phyloP scores from a whole-genome alignment of 2,113 vertebrate genomes.

The Thomomys bottae region DNA sequence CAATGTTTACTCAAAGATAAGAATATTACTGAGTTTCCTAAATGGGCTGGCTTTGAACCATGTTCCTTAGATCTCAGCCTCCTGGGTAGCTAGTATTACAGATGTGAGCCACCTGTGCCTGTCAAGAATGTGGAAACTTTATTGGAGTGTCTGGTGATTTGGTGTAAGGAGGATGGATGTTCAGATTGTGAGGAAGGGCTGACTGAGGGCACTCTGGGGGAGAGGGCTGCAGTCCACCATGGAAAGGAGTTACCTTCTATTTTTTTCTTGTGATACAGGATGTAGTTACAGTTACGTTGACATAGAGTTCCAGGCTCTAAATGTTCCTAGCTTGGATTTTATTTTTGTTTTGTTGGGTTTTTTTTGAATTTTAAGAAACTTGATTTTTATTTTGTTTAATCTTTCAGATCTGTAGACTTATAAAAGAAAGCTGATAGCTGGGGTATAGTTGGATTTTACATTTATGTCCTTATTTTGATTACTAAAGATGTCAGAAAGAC shows the following conservation, averaged over 20 bases:
- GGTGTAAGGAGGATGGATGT: background rate
- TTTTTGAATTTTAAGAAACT: background rate
- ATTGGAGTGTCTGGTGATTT: background rate
- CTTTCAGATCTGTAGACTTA: slow-evolving; percentile 1
- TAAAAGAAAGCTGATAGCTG: background rate
- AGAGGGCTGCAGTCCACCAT: rapidly evolving
- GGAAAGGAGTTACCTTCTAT: background rate
- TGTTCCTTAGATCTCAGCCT: too few species aligned
- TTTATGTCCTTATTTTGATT: background rate
- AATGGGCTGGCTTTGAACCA: too few species aligned
- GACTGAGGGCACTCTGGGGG: background rate
- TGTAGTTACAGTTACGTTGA: background rate
- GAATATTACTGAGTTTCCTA: too few species aligned
- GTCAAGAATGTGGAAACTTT: background rate
- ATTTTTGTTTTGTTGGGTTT: too few species aligned
- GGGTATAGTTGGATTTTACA: background rate
- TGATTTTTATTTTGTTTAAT: slow-evolving; percentile 42
- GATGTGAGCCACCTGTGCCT: too few species aligned
- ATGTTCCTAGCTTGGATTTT: background rate
- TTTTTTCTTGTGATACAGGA: background rate
- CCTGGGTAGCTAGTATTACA: too few species aligned
- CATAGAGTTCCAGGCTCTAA: background rate
- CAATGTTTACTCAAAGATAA: too few species aligned
- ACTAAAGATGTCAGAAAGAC: slow-evolving; percentile 14
- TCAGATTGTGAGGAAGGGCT: background rate